A percentile compares a stretch with the other conserved stretches of the same genome.
phyloP scores from a whole-genome alignment of 2,888 invertebrate species.

The Abscondita cerata region DNA sequence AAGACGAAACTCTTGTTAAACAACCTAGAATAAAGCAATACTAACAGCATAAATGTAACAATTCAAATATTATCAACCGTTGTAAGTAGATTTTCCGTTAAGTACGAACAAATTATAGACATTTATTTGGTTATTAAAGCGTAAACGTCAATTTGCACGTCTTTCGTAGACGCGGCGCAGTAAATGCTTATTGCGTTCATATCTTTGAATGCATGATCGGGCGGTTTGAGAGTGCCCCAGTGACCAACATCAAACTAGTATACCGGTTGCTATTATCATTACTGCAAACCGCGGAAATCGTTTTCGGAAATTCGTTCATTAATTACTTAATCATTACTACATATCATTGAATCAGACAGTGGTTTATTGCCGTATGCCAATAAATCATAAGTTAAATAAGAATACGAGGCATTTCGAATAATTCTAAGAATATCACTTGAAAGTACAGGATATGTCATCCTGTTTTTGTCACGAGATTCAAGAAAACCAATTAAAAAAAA shows the following conservation, averaged over 20 bases:
- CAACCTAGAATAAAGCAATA: constrained; percentile 10
- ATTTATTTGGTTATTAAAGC: constrained; percentile 55
- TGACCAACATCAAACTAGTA: constrained; percentile 47
- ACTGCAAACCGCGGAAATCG: constrained; percentile 26
- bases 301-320: neutral
- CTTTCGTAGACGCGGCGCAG: constrained; percentile 18
- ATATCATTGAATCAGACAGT: too few relatives aligned
- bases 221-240: constrained; percentile 44
- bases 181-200: constrained; percentile 27
- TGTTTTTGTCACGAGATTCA: too few relatives aligned
- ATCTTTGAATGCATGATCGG: constrained; percentile 35
- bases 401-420: too few relatives aligned
- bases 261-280: constrained; percentile 31
- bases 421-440: too few relatives aligned
- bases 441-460: too few relatives aligned
- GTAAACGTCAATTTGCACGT: constrained; percentile 46
- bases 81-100: constrained; percentile 45
- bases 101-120: constrained; percentile 54
- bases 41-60: constrained; percentile 15
- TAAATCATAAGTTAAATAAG: too few relatives aligned
- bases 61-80: constrained; percentile 11
- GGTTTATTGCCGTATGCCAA: too few relatives aligned
- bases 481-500: too few relatives aligned
- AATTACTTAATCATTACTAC: too few relatives aligned
- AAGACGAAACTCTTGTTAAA: neutral